These are phyloP conservation scores for Coleophora flavipennella DNA, from an alignment of 2,888 invertebrate genomes.

Conservation along the genomic window DNA sequence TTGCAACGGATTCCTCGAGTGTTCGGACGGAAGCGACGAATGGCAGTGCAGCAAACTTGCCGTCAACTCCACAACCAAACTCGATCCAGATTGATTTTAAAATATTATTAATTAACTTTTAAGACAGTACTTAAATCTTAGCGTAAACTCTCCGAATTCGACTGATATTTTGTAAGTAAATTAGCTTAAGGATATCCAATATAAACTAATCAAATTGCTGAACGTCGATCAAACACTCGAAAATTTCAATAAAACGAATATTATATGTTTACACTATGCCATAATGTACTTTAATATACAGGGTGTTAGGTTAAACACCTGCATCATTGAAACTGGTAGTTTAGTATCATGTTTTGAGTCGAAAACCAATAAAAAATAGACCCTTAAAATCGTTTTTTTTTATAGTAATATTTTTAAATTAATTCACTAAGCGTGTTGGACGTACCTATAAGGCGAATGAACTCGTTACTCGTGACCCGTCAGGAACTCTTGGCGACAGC, in stretches of 20 bases:
- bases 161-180: constrained; percentile 67
- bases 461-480: too few species aligned
- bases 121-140: constrained; percentile 54
- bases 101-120: constrained; percentile 24
- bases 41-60: constrained; percentile 63
- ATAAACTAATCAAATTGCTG: constrained; percentile 1
- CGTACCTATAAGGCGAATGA: too few species aligned
- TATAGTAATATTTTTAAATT: too few species aligned
- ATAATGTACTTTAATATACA: constrained; percentile 24
- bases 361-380: too few species aligned
- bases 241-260: constrained; percentile 6
- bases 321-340: too few species aligned
- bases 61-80: constrained; percentile 34
- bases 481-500: too few species aligned
- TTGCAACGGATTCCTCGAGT: constrained; percentile 85
- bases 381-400: too few species aligned
- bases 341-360: too few species aligned
- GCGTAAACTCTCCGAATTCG: constrained; percentile 46
- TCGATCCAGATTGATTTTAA: constrained; percentile 41
- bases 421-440: too few species aligned
- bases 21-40: constrained; percentile 83
- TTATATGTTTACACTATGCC: constrained; percentile 23
- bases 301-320: too few species aligned
- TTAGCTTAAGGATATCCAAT: constrained; percentile 16
- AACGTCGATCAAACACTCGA: constrained; percentile 4